phyloP scores from a whole-genome alignment of 2,797 vertebrate species.

The Odontamblyopus rebecca region DNA sequence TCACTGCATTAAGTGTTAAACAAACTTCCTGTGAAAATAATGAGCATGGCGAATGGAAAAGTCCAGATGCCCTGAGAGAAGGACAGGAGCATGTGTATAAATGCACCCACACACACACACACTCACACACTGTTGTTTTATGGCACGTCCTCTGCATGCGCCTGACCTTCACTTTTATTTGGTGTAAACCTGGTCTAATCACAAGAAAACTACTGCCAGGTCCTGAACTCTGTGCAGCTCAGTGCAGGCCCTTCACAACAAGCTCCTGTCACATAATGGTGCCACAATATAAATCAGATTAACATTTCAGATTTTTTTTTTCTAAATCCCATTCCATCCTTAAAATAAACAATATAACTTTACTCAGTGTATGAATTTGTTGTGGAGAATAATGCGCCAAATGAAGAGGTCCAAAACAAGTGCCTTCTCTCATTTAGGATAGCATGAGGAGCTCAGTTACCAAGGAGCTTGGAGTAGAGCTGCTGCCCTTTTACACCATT shows the following conservation, averaged over 20 bases:
- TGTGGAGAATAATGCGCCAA: background rate
- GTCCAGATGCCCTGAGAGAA: slow-evolving; percentile 48
- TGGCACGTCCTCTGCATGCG: slow-evolving; percentile 34
- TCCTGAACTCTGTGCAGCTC: slow-evolving; percentile 21
- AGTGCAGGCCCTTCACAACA: background rate
- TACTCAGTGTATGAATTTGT: too few relatives aligned
- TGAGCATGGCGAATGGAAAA: slow-evolving; percentile 60
- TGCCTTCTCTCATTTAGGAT: background rate
- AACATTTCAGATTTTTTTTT: background rate
- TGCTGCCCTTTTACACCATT: background rate
- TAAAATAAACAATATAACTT: background rate
- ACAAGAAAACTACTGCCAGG: slow-evolving; percentile 1
- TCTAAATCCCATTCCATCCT: background rate
- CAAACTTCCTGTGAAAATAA: slow-evolving; percentile 74
- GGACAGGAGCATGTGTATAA: slow-evolving; percentile 36
- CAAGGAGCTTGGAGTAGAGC: background rate
- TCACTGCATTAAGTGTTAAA: slow-evolving; percentile 57
- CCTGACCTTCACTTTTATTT: slow-evolving; percentile 39
- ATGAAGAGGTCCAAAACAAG: background rate
- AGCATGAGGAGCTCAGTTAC: background rate
- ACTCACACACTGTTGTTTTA: slow-evolving; percentile 56
- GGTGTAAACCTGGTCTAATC: slow-evolving; percentile 17
- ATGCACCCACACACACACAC: slow-evolving; percentile 22
- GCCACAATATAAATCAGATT: background rate
- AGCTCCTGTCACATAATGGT: slow-evolving; percentile 6